phyloP scores from a whole-genome alignment of 1,140 invertebrate genomes.

The Cyphomyrmex costatus region DNA sequence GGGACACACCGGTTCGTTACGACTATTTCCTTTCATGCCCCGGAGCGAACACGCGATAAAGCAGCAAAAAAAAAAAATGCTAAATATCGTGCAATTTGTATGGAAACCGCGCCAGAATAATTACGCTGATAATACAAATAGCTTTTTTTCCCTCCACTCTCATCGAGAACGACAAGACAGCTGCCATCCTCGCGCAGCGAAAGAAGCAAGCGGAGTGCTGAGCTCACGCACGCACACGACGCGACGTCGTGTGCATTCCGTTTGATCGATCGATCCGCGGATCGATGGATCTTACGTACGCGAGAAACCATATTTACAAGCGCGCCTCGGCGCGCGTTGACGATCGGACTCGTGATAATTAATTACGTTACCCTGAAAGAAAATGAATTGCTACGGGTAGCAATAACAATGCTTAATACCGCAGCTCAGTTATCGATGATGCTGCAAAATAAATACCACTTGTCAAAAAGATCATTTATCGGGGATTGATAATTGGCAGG shows the following conservation, averaged over 20 bases:
- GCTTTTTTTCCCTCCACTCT: conserved; percentile 23
- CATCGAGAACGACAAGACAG: conserved; percentile 64
- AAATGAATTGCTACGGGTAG: conserved; percentile 68
- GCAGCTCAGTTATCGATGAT: conserved; percentile 70
- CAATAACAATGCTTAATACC: conserved; percentile 72
- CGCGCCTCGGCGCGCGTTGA: conserved; percentile 52
- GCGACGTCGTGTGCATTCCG: conserved; percentile 40
- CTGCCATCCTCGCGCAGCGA: conserved; percentile 59
- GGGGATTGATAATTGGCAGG: conserved; percentile 70
- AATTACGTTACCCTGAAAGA: conserved; percentile 69
- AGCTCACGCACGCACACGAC: conserved; percentile 61
- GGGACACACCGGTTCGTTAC: conserved; percentile 19
- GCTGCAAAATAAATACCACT: conserved; percentile 71
- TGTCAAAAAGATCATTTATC: conserved; percentile 71
- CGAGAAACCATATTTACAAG: conserved; percentile 67
- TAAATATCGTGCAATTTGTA: conserved; percentile 69
- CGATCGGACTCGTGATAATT: conserved; percentile 67
- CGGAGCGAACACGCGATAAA: background rate
- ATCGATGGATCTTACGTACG: conserved; percentile 71
- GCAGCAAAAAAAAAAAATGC: conserved; percentile 1
- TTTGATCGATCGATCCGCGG: conserved; percentile 74
- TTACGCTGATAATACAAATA: conserved; percentile 69
- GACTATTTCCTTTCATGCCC: conserved; percentile 19
- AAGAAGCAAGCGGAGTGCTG: conserved; percentile 44
- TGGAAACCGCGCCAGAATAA: conserved; percentile 45